These are phyloP conservation scores for Tachysurus fulvidraco DNA, from an alignment of 2,113 vertebrate genomes.

Conservation along the genomic window DNA sequence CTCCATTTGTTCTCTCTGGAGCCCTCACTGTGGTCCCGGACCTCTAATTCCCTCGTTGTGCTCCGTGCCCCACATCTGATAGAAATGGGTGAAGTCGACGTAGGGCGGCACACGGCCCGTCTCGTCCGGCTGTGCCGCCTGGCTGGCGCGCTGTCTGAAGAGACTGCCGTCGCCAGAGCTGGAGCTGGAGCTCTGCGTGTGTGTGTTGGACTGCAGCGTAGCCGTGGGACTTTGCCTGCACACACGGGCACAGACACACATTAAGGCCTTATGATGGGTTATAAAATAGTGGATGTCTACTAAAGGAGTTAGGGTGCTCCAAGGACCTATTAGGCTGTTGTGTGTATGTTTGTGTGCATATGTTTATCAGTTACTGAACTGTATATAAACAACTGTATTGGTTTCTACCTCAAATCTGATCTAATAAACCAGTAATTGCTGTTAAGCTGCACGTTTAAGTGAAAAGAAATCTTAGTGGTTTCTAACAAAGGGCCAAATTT, in stretches of 20 bases:
- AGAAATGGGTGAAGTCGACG: constrained; percentile 96
- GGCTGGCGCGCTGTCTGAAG: constrained; percentile 87
- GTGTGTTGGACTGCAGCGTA: constrained; percentile 94
- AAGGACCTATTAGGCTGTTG: constrained; percentile 30
- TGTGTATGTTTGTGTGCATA: neutral
- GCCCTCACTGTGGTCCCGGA: constrained; percentile 55
- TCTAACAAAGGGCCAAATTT: neutral
- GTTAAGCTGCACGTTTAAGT: neutral
- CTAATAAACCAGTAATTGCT: no score
- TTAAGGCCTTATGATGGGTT: constrained; percentile 58
- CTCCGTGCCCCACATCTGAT: constrained; percentile 89
- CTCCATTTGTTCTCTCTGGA: no score
- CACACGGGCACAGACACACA: constrained; percentile 14
- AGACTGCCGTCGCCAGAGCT: constrained; percentile 94
- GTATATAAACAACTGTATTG: neutral
- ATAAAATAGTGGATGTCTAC: constrained; percentile 49
- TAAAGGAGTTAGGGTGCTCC: constrained; percentile 40
- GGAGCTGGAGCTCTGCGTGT: constrained; percentile 97
- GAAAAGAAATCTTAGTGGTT: neutral
- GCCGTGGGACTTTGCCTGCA: constrained; percentile 91
- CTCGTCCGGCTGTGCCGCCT: constrained; percentile 90
- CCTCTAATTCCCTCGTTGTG: constrained; percentile 76
- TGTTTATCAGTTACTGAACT: neutral
- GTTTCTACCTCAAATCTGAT: neutral
- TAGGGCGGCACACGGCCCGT: constrained; percentile 94